phyloP scores from a whole-genome alignment of 1,140 invertebrate species.

The Acyrthosiphon pisum region DNA sequence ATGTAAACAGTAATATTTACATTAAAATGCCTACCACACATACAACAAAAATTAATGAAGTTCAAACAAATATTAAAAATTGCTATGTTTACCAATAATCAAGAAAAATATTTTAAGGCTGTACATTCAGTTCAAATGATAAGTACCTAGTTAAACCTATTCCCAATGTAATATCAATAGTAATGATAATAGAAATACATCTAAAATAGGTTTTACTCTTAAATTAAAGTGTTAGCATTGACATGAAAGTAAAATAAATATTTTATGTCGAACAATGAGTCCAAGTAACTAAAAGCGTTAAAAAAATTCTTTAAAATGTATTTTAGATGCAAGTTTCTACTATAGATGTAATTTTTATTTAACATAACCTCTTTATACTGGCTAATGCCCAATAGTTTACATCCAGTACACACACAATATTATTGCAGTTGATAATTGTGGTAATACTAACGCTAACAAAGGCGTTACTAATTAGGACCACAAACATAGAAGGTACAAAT shows the following conservation, averaged over 20 bases:
- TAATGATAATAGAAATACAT: neutral
- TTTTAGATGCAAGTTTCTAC: neutral
- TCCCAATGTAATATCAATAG: no score
- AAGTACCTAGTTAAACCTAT: no score
- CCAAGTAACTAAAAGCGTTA: neutral
- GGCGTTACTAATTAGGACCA: neutral
- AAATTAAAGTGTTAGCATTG: neutral
- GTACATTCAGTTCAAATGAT: no score
- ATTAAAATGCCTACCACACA: neutral
- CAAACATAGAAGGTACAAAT: neutral
- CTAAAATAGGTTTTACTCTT: neutral
- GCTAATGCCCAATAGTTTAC: neutral
- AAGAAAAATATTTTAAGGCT: neutral
- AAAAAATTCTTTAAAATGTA: neutral
- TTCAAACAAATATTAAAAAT: neutral
- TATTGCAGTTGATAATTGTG: neutral
- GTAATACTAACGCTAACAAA: neutral
- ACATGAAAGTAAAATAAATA: neutral
- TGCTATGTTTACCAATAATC: no score
- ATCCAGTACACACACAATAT: neutral
- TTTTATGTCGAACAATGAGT: neutral
- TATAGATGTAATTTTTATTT: neutral
- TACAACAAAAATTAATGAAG: neutral
- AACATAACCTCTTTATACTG: neutral
- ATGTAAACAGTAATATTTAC: neutral